Evolutionary conservation across 2,113 vertebrate genomes (phyloP).

Genomic region (Odocoileus virginianus): DNA sequence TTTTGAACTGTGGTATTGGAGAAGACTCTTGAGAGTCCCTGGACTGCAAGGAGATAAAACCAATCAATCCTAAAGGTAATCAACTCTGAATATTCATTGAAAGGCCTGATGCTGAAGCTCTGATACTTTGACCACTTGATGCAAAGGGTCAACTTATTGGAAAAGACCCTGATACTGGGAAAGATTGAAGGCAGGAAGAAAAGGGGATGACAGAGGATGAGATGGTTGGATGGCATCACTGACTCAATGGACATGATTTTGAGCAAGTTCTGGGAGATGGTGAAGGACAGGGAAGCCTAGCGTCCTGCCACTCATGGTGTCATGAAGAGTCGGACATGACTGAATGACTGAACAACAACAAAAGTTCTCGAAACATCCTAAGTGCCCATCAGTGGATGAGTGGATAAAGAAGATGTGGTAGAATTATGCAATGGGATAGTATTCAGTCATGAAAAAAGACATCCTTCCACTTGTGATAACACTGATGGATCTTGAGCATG

Average conservation of each 20-base stretch:
- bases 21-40: neutral
- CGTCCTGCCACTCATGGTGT: neutral
- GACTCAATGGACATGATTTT: neutral
- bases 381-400: neutral
- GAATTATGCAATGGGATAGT: neutral
- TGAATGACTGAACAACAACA: neutral
- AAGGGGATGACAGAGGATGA: neutral
- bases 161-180: neutral
- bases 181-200: neutral
- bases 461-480: neutral
- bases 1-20: neutral
- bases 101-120: neutral
- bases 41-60: neutral
- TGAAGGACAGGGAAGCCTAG: neutral
- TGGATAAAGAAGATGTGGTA: neutral
- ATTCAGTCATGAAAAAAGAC: neutral
- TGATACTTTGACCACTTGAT: neutral
- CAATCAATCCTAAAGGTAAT: neutral
- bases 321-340: neutral
- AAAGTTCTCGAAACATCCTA: neutral
- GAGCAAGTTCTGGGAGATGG: neutral
- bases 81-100: neutral
- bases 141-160: neutral
- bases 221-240: neutral
- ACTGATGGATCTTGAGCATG: neutral